phyloP scores from a whole-genome alignment of 2,888 invertebrate species.

The Hoplodrina ambigua region DNA sequence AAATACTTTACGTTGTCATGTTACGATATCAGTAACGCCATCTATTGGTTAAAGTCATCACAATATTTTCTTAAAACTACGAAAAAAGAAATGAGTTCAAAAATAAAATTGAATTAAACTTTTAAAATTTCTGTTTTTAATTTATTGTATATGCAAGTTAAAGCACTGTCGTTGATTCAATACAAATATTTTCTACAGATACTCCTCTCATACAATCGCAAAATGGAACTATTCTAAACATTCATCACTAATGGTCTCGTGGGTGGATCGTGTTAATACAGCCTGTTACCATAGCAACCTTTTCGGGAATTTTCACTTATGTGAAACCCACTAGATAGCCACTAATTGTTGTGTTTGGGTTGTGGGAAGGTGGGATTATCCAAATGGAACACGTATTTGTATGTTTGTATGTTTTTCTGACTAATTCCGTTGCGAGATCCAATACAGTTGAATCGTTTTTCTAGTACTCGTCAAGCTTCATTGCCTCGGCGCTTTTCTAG shows the following conservation, averaged over 20 bases:
- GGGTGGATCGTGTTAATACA: conserved; percentile 51
- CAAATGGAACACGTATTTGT: background rate
- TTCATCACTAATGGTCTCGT: conserved; percentile 35
- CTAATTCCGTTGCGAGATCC: too few species aligned
- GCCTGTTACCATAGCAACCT: conserved; percentile 28
- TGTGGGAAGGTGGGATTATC: too few species aligned
- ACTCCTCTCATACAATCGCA: conserved; percentile 24
- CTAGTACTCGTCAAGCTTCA: too few species aligned
- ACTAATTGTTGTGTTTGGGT: conserved; percentile 19
- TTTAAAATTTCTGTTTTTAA: too few species aligned
- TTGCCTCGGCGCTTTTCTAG: too few species aligned
- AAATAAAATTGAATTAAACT: too few species aligned
- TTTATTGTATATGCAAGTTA: too few species aligned
- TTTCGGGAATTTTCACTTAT: conserved; percentile 60
- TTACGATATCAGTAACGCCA: conserved; percentile 3
- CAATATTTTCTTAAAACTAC: too few species aligned
- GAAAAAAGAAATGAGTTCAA: too few species aligned
- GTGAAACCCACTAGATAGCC: background rate
- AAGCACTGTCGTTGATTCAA: too few species aligned
- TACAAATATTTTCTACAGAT: too few species aligned
- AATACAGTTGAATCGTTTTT: too few species aligned
- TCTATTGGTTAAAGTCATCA: background rate
- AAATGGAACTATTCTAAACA: conserved; percentile 12
- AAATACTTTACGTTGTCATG: background rate
- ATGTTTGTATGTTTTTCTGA: background rate